Base-by-base conservation (phyloP, 1,140 invertebrate species). In the Odontomachus brunneus region DNA sequence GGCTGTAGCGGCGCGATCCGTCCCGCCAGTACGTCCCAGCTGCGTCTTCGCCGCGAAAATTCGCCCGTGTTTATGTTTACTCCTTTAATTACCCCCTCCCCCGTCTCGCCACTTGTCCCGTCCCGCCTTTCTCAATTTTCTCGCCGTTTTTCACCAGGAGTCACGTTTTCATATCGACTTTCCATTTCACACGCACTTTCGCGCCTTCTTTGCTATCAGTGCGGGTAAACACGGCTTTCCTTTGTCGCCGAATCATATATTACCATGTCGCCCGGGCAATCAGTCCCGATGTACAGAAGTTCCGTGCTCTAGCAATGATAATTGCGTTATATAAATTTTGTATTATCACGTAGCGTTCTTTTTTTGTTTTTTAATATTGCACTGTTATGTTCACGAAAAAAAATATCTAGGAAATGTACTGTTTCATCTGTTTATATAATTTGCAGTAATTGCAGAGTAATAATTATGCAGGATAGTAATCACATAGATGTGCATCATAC, bases 61-160 rank as follows among this genome's bases (percentile, higher is more conserved):
- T 84, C 85, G 78, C 88, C 88, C 86, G 88, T 93, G 91, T 93
- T 93, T 93, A 93, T 92, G 91, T 93, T 93, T 93, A 90, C 91
- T 90, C 89, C 89, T 88, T 88, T 91, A 89, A 89, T 90, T 90
- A 89, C 88, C 90, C 88, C 84, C 86, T 75, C 85, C 72, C 75
- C 73, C 74, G 59, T 62, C 66, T 51, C 48, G 76, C 22, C 19
- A 12, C 44, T 38, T 51, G 22, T 24, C 63, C 11, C 51, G 33
- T 71, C 65, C 71, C 44, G 80, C 53, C 72, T 74, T 76, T 71
- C 75, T 26, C 63, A 55, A 80, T 80, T 80, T 80, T 29, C 65
- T 80, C 33, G 53, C 17, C 51, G 49, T n/a, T 55, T 67, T 78
- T 80, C 74, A 22, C 29, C 26, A 76, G 19, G 48, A 33, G 9